A percentile compares a stretch with the other conserved stretches of the same genome.
Conservation (phyloP, 2,888 invertebrate genomes). For the Leptinotarsa haldemani region DNA sequence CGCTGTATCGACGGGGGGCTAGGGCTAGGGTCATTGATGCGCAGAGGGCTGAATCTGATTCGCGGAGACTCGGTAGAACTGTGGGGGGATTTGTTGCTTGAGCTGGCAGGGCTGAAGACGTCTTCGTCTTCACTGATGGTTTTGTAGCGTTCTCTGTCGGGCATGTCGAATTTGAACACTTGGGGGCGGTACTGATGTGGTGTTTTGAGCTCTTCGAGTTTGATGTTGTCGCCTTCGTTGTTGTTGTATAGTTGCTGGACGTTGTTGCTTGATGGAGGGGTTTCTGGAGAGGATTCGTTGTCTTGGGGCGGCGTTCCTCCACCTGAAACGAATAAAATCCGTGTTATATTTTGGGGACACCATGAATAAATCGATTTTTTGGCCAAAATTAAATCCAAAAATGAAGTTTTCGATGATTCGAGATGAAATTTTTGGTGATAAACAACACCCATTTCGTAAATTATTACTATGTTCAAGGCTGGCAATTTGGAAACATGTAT, state of each 20-base stretch:
- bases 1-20: constrained; percentile 60
- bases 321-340: constrained; percentile 29
- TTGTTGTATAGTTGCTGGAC: constrained; percentile 61
- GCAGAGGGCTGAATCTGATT: constrained; percentile 70
- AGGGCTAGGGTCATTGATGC: constrained; percentile 67
- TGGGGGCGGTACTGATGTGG: constrained; percentile 64
- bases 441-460: no score
- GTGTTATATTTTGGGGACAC: neutral
- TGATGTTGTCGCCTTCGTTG: constrained; percentile 52
- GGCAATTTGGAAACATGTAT: neutral
- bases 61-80: constrained; percentile 69
- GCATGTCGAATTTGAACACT: constrained; percentile 69
- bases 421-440: no score
- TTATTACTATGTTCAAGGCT: no score
- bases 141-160: constrained; percentile 61
- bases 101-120: constrained; percentile 71
- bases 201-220: constrained; percentile 46
- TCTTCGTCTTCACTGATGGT: constrained; percentile 70
- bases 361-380: no score
- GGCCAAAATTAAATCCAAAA: no score
- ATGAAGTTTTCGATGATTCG: no score
- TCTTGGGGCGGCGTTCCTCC: constrained; percentile 44
- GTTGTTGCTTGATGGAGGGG: constrained; percentile 63
- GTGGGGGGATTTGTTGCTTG: constrained; percentile 70
- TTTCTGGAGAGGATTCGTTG: constrained; percentile 47